phyloP scores from a whole-genome alignment of 2,797 vertebrate species.

The Dallia pectoralis region DNA sequence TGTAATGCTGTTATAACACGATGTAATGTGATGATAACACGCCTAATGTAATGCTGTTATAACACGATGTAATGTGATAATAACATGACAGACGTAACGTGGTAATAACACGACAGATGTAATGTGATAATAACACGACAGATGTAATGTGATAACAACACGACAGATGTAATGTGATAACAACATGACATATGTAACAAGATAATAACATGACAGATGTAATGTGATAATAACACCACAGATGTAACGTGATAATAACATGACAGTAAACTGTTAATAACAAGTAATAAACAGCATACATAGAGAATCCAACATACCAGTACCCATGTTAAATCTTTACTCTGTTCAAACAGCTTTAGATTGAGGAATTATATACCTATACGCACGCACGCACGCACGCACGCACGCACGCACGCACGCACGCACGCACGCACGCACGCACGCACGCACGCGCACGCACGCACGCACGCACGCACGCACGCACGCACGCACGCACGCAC shows the following conservation, averaged over 20 bases:
- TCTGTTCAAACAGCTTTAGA: constrained; percentile 11
- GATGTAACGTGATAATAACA: no score
- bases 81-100: no score
- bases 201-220: constrained; percentile 13
- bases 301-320: constrained; percentile 27
- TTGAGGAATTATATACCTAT: constrained; percentile 37
- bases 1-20: no score
- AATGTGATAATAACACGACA: no score
- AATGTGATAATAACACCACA: no score
- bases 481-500: no score
- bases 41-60: no score
- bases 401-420: constrained; percentile 5
- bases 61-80: no score
- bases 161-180: no score
- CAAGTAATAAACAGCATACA: constrained; percentile 34
- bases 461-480: no score
- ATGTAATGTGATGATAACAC: no score
- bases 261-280: background rate
- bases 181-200: no score
- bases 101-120: constrained; percentile 13
- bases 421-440: constrained; percentile 47
- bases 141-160: constrained; percentile 12
- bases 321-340: constrained; percentile 29
- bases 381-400: constrained; percentile 64
- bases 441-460: constrained; percentile 62